Evolutionary conservation across 2,797 vertebrate genomes (phyloP).

Genomic region (Balearica regulorum): DNA sequence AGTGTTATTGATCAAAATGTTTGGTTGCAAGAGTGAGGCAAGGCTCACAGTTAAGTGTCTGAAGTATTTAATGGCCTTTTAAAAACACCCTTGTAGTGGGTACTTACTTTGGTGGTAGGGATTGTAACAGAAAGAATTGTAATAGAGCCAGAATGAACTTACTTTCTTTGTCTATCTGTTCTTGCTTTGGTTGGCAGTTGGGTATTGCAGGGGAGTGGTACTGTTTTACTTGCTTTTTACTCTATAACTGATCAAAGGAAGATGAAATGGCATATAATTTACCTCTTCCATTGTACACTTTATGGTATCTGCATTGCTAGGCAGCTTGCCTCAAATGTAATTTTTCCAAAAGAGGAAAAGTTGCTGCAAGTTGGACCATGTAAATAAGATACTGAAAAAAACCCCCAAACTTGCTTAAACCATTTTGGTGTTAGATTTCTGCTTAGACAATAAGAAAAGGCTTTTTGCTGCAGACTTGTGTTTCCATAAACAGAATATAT

Average conservation of each 20-base stretch:
- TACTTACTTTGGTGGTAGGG: not conserved
- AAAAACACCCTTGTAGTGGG: not conserved
- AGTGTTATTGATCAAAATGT: not conserved
- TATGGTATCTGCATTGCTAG: not conserved
- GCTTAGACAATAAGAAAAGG: not conserved
- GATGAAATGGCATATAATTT: not conserved
- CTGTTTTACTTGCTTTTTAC: not conserved
- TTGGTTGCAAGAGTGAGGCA: not conserved
- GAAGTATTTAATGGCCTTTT: not conserved
- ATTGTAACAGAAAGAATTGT: not conserved
- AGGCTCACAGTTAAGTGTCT: not conserved
- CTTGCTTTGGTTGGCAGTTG: not conserved
- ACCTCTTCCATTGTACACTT: rapidly evolving
- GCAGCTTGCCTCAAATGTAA: not conserved
- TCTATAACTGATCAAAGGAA: not conserved
- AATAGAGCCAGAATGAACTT: not conserved
- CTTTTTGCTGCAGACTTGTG: not conserved
- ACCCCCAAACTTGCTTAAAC: not conserved
- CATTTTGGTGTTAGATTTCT: not conserved
- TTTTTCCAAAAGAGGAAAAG: not conserved
- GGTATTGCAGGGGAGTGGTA: not conserved
- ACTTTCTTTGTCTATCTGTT: not conserved
- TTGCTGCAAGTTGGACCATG: not conserved
- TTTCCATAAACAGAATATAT: not conserved
- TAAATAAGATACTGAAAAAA: not conserved